These are phyloP conservation scores for Patagioenas fasciata DNA, from an alignment of 2,113 vertebrate genomes.

Conservation along the genomic window DNA sequence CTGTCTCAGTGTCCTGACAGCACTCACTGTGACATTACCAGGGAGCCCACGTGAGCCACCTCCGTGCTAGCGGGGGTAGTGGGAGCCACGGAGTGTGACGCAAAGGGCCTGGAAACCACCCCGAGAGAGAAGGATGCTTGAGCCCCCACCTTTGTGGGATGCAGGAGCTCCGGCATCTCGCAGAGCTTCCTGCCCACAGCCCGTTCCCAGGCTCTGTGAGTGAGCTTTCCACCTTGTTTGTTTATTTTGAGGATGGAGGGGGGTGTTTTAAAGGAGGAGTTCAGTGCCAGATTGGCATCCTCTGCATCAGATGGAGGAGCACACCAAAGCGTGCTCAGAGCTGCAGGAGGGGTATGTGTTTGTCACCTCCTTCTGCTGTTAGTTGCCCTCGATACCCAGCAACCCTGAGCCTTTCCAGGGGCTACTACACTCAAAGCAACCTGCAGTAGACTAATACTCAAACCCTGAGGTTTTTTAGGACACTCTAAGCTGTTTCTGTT, in stretches of 20 bases:
- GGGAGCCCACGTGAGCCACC: neutral
- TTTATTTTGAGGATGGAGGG: slow-evolving; percentile 16
- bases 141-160: neutral
- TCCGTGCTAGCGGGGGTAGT: fast-evolving
- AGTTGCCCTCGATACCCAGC: neutral
- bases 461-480: fast-evolving
- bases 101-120: neutral
- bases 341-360: neutral
- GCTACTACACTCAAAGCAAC: neutral
- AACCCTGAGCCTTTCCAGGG: neutral
- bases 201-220: neutral
- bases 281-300: neutral
- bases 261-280: neutral
- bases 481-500: neutral
- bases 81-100: fast-evolving
- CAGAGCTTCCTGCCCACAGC: neutral
- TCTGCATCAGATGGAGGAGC: neutral
- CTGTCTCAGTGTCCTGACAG: fast-evolving
- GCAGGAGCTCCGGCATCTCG: neutral
- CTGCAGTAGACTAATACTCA: neutral
- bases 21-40: fast-evolving
- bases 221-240: slow-evolving; percentile 17
- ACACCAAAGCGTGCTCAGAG: neutral
- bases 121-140: neutral
- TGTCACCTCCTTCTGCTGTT: neutral